Evolutionary conservation across 2,888 invertebrate species (phyloP), one percentile per base, ranked within the genome.

Genomic region (Sepiola atlantica): DNA sequence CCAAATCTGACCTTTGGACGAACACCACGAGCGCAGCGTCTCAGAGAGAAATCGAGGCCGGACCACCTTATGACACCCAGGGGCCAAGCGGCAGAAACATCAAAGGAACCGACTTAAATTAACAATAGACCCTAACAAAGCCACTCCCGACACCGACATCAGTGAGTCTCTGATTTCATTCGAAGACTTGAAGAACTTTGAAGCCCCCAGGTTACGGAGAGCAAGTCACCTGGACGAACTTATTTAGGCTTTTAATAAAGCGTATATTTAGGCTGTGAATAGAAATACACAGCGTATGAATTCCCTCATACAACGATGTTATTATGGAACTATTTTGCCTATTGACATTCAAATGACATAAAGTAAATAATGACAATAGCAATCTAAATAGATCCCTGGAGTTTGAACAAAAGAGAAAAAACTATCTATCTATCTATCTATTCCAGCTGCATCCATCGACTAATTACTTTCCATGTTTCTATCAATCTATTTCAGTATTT

Each of bases 21-120:
- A 77, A 77, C n/a, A n/a, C 32, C 16, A 77, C 77, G 16, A 77
- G 77, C 32, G n/a, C 77, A 77, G n/a, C n/a, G 32, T 77, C n/a
- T 32, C n/a, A n/a, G n/a, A 32, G n/a, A 32, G 77, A 32, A 77
- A 32, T 77, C 77, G n/a, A n/a, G 77, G 77, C 32, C n/a, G 18
- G 77, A 77, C 77, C 77, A 77, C 77, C 77, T 45, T 32, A n/a
- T 77, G 77, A n/a, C 1, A n/a, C n/a, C 57, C n/a, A 0, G n/a
- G 61, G 77, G n/a, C 8, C 77, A 77, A 77, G 14, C n/a, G 77
- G n/a, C 32, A n/a, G n/a, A 77, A 32, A 77, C 77, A 77, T 77
- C 77, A 77, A 77, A 77, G 77, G 77, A 77, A 77, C n/a, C 77
- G 77, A 77, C n/a, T n/a, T n/a, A n/a, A 77, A 77, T 77, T 77